Percentiles rank a stretch among this genome's conserved stretches.
Evolutionary conservation across 2,113 vertebrate genomes (phyloP).

Genomic region (Pomatorhinus ruficollis): DNA sequence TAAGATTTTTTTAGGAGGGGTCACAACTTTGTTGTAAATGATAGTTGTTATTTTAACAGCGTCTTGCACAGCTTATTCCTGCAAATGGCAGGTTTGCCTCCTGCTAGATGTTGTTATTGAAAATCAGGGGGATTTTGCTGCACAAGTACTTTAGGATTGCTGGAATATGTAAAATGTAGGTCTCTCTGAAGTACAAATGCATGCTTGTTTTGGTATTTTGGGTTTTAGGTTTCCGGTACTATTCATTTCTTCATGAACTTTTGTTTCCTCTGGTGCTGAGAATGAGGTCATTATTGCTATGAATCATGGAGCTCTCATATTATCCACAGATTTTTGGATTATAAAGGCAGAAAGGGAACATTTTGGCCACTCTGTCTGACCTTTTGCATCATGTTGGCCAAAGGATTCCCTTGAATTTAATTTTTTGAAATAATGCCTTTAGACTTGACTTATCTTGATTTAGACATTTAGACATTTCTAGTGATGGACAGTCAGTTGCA

Average conservation of each 20-base stretch:
- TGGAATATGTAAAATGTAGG: conserved; percentile 24
- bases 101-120: neutral
- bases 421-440: neutral
- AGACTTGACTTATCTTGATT: neutral
- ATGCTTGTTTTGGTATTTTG: conserved; percentile 32
- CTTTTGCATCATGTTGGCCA: neutral
- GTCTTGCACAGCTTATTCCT: neutral
- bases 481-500: neutral
- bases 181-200: conserved; percentile 33
- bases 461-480: neutral
- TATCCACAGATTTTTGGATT: conserved; percentile 26
- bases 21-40: neutral
- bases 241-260: conserved; percentile 30
- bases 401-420: conserved; percentile 17
- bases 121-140: neutral
- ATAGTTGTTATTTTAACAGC: neutral
- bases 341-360: neutral
- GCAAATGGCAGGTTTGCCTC: neutral
- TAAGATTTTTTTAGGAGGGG: neutral
- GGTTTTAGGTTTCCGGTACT: conserved; percentile 11
- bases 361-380: neutral
- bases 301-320: conserved; percentile 32
- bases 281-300: conserved; percentile 58
- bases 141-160: neutral
- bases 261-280: conserved; percentile 46